These are phyloP conservation scores for Aramus guarauna DNA, from an alignment of 2,113 vertebrate genomes.

Conservation along the genomic window DNA sequence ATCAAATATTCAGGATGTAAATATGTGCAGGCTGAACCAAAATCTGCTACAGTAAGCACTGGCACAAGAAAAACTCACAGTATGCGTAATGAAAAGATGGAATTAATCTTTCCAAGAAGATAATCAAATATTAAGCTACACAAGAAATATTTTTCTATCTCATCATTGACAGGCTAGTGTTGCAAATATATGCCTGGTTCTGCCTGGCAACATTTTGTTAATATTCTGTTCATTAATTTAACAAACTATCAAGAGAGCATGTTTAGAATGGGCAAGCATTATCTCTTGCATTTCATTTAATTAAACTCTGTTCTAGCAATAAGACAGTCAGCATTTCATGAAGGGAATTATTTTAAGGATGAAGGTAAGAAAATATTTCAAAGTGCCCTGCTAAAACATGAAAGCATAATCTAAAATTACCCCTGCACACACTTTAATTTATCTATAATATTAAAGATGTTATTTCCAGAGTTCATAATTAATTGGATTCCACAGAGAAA, in stretches of 20 bases:
- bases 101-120: slow-evolving; percentile 35
- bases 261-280: slow-evolving; percentile 63
- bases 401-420: slow-evolving; percentile 65
- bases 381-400: slow-evolving; percentile 51
- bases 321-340: slow-evolving; percentile 69
- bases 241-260: slow-evolving; percentile 70
- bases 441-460: slow-evolving; percentile 70
- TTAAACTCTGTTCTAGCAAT: slow-evolving; percentile 68
- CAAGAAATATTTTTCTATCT: background rate
- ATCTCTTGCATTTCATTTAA: slow-evolving; percentile 74
- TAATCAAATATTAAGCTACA: slow-evolving; percentile 16
- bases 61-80: background rate
- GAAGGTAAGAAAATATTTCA: slow-evolving; percentile 65
- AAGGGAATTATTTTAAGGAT: slow-evolving; percentile 64
- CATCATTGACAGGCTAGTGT: background rate
- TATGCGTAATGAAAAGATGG: background rate
- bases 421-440: slow-evolving; percentile 53
- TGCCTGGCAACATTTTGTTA: slow-evolving; percentile 55
- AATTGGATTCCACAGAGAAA: slow-evolving; percentile 72
- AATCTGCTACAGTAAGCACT: background rate
- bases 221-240: slow-evolving; percentile 69
- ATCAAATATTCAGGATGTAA: background rate
- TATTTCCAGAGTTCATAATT: slow-evolving; percentile 70
- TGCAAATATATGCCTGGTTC: slow-evolving; percentile 36
- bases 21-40: background rate